Percentiles rank a stretch among this genome's conserved stretches.
Conservation (phyloP, 1,140 invertebrate species). For the Camponotus pennsylvanicus region DNA sequence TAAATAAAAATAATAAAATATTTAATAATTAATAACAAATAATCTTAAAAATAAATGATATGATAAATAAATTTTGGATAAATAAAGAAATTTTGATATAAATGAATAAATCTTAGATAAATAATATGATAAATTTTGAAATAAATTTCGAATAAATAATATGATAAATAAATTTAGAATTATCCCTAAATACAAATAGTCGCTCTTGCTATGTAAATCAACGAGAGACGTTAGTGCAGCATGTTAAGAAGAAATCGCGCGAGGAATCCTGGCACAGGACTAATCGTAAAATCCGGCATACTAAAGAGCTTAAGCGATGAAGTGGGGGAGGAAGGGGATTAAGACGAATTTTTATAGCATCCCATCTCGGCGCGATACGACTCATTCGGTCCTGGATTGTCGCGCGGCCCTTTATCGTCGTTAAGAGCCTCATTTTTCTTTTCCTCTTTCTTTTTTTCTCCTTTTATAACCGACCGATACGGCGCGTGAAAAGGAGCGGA, state of each 20-base stretch:
- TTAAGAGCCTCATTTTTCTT: constrained; percentile 24
- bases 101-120: too few relatives aligned
- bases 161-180: constrained; percentile 5
- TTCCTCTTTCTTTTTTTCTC: neutral
- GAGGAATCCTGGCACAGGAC: neutral
- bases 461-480: neutral
- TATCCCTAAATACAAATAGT: neutral
- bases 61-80: too few relatives aligned
- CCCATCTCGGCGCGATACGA: constrained; percentile 20
- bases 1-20: too few relatives aligned
- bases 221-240: neutral
- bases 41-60: too few relatives aligned
- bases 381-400: constrained; percentile 33
- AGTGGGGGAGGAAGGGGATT: neutral
- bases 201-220: constrained; percentile 16
- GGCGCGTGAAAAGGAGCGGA: neutral
- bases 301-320: neutral
- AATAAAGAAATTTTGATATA: too few relatives aligned
- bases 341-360: constrained; percentile 39
- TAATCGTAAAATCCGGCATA: constrained; percentile 17
- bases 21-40: too few relatives aligned
- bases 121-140: neutral
- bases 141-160: constrained; percentile 5
- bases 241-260: neutral
- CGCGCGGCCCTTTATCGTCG: constrained; percentile 24